A percentile compares a stretch with the other conserved stretches of the same genome.
These are phyloP conservation scores for Oligia latruncula DNA, from an alignment of 2,888 invertebrate species.

Conservation along the genomic window DNA sequence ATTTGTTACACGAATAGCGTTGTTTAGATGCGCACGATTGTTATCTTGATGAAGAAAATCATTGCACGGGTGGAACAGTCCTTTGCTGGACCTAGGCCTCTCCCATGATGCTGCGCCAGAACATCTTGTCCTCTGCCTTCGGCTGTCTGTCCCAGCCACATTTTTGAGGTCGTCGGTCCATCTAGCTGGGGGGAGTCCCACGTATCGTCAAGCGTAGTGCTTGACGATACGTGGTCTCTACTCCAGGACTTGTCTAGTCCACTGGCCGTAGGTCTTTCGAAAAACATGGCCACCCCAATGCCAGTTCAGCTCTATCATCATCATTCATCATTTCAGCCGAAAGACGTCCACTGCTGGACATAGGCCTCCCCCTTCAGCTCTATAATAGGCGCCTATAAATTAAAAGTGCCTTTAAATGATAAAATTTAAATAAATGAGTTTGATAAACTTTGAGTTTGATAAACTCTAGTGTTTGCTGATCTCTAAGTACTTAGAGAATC, in stretches of 20 bases:
- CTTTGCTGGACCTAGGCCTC: background rate
- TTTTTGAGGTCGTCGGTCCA: background rate
- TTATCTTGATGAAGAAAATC: background rate
- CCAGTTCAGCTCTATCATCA: background rate
- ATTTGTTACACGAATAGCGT: background rate
- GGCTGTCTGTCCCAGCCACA: background rate
- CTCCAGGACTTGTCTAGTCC: too few species aligned
- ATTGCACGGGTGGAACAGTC: background rate
- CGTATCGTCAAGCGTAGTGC: too few species aligned
- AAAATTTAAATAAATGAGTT: background rate
- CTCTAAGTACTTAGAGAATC: background rate
- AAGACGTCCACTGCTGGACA: too few species aligned
- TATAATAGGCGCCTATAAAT: background rate
- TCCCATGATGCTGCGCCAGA: background rate
- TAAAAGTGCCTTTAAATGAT: background rate
- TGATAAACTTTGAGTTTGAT: background rate
- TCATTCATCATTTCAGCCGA: too few species aligned
- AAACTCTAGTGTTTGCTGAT: background rate
- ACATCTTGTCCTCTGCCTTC: background rate
- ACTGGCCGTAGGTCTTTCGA: too few species aligned
- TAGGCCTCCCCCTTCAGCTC: background rate
- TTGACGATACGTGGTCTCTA: too few species aligned
- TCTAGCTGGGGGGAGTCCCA: too few species aligned
- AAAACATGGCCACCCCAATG: too few species aligned
- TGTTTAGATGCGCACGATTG: constrained; percentile 20